Evolutionary conservation across 2,113 vertebrate species (phyloP).

Genomic region (Phrynocephalus versicolor): DNA sequence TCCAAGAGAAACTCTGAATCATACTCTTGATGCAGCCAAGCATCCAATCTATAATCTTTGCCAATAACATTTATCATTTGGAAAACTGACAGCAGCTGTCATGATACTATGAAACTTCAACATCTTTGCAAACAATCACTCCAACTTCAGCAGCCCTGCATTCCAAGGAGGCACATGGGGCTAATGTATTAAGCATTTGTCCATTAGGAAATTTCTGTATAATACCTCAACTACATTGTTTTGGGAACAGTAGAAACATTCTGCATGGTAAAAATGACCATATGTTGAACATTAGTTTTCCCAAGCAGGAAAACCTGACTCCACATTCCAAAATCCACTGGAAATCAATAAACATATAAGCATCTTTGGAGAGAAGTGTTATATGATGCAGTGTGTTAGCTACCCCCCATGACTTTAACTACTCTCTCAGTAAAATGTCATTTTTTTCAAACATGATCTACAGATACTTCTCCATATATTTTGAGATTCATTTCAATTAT

Average conservation of each 20-base stretch:
- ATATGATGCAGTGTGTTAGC: conserved; percentile 25
- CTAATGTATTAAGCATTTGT: conserved; percentile 11
- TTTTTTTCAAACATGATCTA: conserved; percentile 33
- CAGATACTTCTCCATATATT: not conserved
- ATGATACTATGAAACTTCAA: conserved; percentile 31
- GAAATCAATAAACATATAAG: conserved; percentile 53
- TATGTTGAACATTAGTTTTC: conserved; percentile 56
- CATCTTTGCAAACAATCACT: conserved; percentile 35
- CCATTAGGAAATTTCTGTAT: conserved; percentile 36
- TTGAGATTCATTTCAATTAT: not conserved
- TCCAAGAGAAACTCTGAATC: too few species aligned
- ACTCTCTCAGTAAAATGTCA: conserved; percentile 31
- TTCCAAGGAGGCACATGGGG: conserved; percentile 46
- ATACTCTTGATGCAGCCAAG: conserved; percentile 5
- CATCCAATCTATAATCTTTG: conserved; percentile 16
- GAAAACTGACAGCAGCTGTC: not conserved
- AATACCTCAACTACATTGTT: conserved; percentile 29
- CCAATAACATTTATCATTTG: not conserved
- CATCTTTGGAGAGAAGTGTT: conserved; percentile 49
- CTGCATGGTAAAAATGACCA: conserved; percentile 39
- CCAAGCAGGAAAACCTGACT: conserved; percentile 48
- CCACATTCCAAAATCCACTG: conserved; percentile 51
- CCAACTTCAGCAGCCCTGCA: not conserved
- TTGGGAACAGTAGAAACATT: conserved; percentile 41
- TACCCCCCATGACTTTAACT: conserved; percentile 40